Evolutionary conservation across 2,888 invertebrate genomes (phyloP).

Genomic region (Harpalus rubripes): DNA sequence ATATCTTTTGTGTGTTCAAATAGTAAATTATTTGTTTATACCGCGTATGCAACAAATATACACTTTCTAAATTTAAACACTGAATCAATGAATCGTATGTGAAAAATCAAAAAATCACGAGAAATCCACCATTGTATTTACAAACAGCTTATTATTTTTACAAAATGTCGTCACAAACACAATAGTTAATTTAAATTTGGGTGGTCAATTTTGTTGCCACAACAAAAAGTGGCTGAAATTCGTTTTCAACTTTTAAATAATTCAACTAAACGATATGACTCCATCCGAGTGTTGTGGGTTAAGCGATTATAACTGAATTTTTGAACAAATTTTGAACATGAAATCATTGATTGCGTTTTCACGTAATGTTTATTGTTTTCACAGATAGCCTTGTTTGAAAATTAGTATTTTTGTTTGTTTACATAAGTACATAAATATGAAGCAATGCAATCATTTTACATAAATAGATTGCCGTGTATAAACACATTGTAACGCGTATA

Average conservation of each 20-base stretch:
- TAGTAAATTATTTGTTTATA: no score
- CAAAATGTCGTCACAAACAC: not conserved
- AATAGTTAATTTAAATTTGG: slow-evolving; percentile 10
- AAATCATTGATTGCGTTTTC: slow-evolving; percentile 20
- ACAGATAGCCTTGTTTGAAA: not conserved
- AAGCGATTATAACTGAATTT: slow-evolving; percentile 32
- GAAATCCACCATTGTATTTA: not conserved
- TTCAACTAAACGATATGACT: slow-evolving; percentile 24
- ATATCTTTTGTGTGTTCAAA: no score
- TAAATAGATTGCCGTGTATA: not conserved
- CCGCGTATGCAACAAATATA: no score
- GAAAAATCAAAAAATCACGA: no score
- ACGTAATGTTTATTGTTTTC: slow-evolving; percentile 14
- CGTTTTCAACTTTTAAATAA: slow-evolving; percentile 44
- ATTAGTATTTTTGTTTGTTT: not conserved
- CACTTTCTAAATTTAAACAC: no score
- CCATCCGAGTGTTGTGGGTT: slow-evolving; percentile 5
- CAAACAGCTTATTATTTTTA: not conserved
- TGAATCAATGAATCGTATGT: no score
- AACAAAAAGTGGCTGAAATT: slow-evolving; percentile 14
- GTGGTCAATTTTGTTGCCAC: slow-evolving; percentile 2
- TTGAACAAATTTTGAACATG: slow-evolving; percentile 16
- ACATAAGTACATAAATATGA: not conserved
- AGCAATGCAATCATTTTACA: not conserved
- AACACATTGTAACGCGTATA: not conserved